Evolutionary conservation across 2,113 vertebrate species (phyloP), one percentile per base, ranked within the genome.

Genomic region (Myotis davidii): DNA sequence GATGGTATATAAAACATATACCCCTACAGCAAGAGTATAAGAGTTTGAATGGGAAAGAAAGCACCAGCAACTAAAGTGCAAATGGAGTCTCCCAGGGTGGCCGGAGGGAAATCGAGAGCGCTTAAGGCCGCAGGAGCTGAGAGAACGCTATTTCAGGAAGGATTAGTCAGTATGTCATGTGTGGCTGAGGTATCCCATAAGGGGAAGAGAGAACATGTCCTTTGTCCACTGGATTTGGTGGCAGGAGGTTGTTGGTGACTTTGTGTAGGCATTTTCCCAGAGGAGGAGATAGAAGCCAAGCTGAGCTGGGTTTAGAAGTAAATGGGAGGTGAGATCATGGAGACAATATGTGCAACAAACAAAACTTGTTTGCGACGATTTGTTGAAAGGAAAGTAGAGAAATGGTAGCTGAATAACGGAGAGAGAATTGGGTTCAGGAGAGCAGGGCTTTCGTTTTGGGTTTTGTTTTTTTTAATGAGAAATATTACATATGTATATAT

Each of bases 391-490:
- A 89, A 69, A 70, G 37, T 17, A 48, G 83, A 59, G 83, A 17
- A 70, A 39, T 8, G 3, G 2, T 14, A 86, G 73, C 70, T 34
- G 16, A 39, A 8, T 70, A 42, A 6, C 32, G 25, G 9, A 3
- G 25, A 52, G 21, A 78, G 81, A 67, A 52, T 27, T 59, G 84
- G 64, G 29, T 52, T 91, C 72, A 39, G 23, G 37, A 59, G n/a
- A 81, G 42, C 39, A 78, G 25, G 45, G 77, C 14, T 95, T 83
- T 45, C 9, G 77, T 64, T 67, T 84, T 34, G 89, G 27, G 21
- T 73, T 17, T n/a, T 52, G 29, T 73, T 67, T 76, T 76, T 91
- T 94, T 77, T 56, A 25, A 45, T 91, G 69, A 89, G 48, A 83
- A 93, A 17, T 29, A 8, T 9, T 39, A 11, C 12, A 0, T 88